Evolutionary conservation across 2,888 invertebrate species (phyloP).

Genomic region (Gortyna flavago): DNA sequence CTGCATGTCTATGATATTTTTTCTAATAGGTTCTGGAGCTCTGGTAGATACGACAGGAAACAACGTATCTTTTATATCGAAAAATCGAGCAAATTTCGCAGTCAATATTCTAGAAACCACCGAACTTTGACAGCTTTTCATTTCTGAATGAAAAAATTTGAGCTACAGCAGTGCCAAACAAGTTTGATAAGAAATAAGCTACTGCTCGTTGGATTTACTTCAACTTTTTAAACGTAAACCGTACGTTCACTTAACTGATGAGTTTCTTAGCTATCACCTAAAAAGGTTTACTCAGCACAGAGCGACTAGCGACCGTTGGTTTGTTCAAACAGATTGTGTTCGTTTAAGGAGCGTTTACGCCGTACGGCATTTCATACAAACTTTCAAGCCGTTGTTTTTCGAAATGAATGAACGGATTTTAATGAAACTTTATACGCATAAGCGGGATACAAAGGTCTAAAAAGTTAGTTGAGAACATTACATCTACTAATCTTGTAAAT

Average conservation of each 20-base stretch:
- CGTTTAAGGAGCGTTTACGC: too few relatives aligned
- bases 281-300: not conserved
- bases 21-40: not conserved
- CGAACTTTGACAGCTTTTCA: constrained; percentile 33
- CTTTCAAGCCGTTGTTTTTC: too few relatives aligned
- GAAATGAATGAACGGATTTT: too few relatives aligned
- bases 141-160: constrained; percentile 26
- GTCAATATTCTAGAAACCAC: constrained; percentile 9
- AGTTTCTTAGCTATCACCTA: not conserved
- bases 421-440: too few relatives aligned
- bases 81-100: constrained; percentile 3
- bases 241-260: constrained; percentile 13
- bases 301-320: not conserved
- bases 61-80: not conserved
- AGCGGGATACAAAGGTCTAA: too few relatives aligned
- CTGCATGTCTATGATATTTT: not conserved
- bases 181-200: constrained; percentile 20
- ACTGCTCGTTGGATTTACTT: constrained; percentile 1
- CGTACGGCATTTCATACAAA: too few relatives aligned
- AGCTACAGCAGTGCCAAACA: constrained; percentile 12
- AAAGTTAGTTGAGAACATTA: too few relatives aligned
- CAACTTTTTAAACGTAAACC: constrained; percentile 27
- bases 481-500: too few relatives aligned
- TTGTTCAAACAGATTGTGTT: constrained; percentile 5
- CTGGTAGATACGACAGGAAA: not conserved